phyloP scores from a whole-genome alignment of 1,140 invertebrate species.

The Zeugodacus cucurbitae region DNA sequence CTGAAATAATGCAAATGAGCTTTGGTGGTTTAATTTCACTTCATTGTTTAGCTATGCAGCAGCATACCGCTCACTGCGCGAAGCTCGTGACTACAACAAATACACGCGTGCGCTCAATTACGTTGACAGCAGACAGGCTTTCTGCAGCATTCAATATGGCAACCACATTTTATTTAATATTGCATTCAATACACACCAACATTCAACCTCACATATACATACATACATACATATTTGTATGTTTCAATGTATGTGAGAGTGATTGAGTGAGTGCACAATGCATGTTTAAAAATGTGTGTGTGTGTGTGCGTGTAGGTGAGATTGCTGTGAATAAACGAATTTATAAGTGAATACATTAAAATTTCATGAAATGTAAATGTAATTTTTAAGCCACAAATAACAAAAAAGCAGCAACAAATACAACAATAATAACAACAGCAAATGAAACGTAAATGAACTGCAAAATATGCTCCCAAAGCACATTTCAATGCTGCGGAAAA shows the following conservation, averaged over 20 bases:
- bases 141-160: neutral
- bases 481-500: neutral
- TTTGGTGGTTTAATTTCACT: neutral
- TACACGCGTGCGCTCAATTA: neutral
- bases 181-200: neutral
- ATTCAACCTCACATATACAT: neutral
- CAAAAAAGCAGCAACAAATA: neutral
- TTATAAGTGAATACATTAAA: neutral
- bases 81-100: neutral
- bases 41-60: neutral
- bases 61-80: neutral
- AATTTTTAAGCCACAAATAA: conserved; percentile 8
- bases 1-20: neutral
- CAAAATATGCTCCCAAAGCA: conserved; percentile 8
- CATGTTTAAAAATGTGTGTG: neutral
- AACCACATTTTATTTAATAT: neutral
- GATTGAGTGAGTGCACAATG: neutral
- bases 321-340: neutral
- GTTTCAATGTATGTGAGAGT: neutral
- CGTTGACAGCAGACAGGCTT: neutral
- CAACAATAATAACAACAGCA: neutral
- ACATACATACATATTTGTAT: neutral
- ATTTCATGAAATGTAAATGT: conserved; percentile 10
- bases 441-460: conserved; percentile 8
- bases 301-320: neutral